A percentile compares a stretch with the other conserved stretches of the same genome.
These are phyloP conservation scores for Fissipunctia ypsillon DNA, from an alignment of 2,888 invertebrate species.

Conservation along the genomic window DNA sequence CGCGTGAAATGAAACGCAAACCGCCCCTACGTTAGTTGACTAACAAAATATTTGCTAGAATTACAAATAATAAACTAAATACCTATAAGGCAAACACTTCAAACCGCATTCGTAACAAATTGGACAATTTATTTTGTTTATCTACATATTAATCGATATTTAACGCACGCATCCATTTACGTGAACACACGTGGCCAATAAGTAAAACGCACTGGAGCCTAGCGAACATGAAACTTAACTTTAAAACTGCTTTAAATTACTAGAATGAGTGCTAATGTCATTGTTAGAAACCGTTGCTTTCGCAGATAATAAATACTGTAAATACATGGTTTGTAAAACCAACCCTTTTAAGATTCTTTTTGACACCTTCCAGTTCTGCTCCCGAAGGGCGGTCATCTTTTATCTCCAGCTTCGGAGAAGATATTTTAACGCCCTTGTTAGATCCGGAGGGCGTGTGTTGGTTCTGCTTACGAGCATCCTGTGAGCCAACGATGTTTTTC, in stretches of 20 bases:
- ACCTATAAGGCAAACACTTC: background rate
- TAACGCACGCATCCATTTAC: conserved; percentile 11
- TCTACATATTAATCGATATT: conserved; percentile 9
- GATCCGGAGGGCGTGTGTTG: conserved; percentile 68
- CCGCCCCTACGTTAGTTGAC: background rate
- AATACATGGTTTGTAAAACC: conserved; percentile 36
- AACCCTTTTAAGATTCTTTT: conserved; percentile 85
- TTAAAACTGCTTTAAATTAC: background rate
- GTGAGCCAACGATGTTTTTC: conserved; percentile 78
- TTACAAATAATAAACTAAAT: conserved; percentile 14
- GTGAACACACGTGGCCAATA: background rate
- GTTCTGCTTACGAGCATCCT: conserved; percentile 77
- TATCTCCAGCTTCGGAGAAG: conserved; percentile 62
- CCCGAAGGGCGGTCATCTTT: conserved; percentile 67
- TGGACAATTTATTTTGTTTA: background rate
- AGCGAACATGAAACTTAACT: conserved; percentile 6
- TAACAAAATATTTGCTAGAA: background rate
- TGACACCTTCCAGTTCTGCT: conserved; percentile 67
- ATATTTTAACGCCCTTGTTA: conserved; percentile 65
- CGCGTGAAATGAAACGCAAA: conserved; percentile 10
- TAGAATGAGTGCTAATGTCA: conserved; percentile 4
- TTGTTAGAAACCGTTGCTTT: background rate
- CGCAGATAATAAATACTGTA: conserved; percentile 1
- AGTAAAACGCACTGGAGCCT: conserved; percentile 18
- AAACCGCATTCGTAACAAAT: background rate